phyloP scores from a whole-genome alignment of 1,140 invertebrate genomes.

The Stegodyphus mimosarum region DNA sequence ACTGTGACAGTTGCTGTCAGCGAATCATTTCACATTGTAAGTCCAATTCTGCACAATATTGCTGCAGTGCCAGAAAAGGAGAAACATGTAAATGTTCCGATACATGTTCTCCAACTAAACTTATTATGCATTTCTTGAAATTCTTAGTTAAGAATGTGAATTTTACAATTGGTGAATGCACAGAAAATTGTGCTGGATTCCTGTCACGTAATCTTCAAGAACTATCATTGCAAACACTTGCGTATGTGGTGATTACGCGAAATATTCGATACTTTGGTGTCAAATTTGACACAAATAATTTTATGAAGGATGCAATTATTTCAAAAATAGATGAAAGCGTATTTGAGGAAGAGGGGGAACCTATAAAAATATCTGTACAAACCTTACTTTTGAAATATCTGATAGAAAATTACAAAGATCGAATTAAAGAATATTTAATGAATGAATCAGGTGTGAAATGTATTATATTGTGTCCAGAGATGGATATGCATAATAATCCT shows the following conservation, averaged over 20 bases:
- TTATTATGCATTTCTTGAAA: conserved; percentile 27
- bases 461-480: conserved; percentile 24
- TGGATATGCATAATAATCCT: conserved; percentile 9
- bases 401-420: conserved; percentile 31
- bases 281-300: conserved; percentile 5
- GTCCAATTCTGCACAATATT: conserved; percentile 3
- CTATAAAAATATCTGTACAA: conserved; percentile 32
- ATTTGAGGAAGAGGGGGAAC: conserved; percentile 31
- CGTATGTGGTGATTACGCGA: conserved; percentile 18
- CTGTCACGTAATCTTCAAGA: conserved; percentile 44
- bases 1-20: conserved; percentile 7
- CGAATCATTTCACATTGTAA: conserved; percentile 5
- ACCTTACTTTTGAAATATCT: conserved; percentile 11
- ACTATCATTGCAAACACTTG: conserved; percentile 21
- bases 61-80: conserved; percentile 8
- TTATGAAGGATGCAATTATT: background rate
- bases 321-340: background rate
- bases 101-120: conserved; percentile 24
- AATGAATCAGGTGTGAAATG: conserved; percentile 34
- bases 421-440: conserved; percentile 21
- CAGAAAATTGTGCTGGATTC: conserved; percentile 20
- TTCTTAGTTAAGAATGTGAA: conserved; percentile 21
- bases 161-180: conserved; percentile 18
- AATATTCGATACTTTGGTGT: conserved; percentile 36
- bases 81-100: background rate